Conservation (phyloP, 64 coral and sea anemone species). For the Dendrophyllia cribrosa region DNA sequence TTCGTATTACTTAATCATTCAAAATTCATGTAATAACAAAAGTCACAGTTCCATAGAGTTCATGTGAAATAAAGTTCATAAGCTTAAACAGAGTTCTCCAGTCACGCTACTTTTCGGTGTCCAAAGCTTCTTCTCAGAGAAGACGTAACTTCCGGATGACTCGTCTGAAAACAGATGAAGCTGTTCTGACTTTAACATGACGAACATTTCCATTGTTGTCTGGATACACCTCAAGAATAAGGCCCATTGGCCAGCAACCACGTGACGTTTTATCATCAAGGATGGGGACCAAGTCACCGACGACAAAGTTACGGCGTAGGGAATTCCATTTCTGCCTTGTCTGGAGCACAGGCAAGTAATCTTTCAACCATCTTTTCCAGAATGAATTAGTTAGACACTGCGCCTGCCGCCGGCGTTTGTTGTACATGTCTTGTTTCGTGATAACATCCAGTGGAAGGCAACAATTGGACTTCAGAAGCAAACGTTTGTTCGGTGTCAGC, state of each 20-base stretch:
- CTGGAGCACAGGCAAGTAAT: conserved; percentile 24
- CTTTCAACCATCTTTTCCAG: conserved; percentile 36
- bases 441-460: not conserved
- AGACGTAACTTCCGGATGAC: no score
- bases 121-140: no score
- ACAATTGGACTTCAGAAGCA: not conserved
- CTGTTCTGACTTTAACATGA: no score
- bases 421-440: not conserved
- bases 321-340: conserved; percentile 25
- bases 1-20: no score
- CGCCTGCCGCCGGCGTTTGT: not conserved
- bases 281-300: conserved; percentile 18
- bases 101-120: no score
- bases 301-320: not conserved
- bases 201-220: no score
- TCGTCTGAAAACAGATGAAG: no score
- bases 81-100: no score
- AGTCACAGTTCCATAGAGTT: no score
- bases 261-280: not conserved
- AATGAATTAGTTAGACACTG: not conserved
- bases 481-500: not conserved
- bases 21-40: no score
- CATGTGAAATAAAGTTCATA: no score
- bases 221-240: no score
- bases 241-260: not conserved